Percentiles rank a stretch among this genome's conserved stretches.
phyloP scores from a whole-genome alignment of 2,113 vertebrate species.

The cat (Felis catus) region F.catus_Fca126_mat1.0 CM031414.1:131005001-131005500 shows the following conservation, averaged over 20 bases:
- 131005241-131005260: neutral
- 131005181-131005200: neutral
- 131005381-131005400: neutral
- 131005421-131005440: neutral
- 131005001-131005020: neutral
- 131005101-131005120: neutral
- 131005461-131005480: neutral
- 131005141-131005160: neutral
- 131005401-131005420: neutral
- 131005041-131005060: rapidly evolving
- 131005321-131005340: neutral
- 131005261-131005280: neutral
- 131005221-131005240: neutral
- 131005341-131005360: rapidly evolving
- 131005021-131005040: neutral
- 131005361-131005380: neutral
- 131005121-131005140: neutral
- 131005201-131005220: rapidly evolving
- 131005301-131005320: neutral
- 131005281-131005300: neutral
- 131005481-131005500: neutral
- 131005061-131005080: neutral
- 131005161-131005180: neutral
- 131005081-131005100: neutral
- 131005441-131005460: neutral